These are phyloP conservation scores for Paragorgia papillata DNA, from an alignment of 92 coral and sea anemone genomes.

Conservation along the genomic window DNA sequence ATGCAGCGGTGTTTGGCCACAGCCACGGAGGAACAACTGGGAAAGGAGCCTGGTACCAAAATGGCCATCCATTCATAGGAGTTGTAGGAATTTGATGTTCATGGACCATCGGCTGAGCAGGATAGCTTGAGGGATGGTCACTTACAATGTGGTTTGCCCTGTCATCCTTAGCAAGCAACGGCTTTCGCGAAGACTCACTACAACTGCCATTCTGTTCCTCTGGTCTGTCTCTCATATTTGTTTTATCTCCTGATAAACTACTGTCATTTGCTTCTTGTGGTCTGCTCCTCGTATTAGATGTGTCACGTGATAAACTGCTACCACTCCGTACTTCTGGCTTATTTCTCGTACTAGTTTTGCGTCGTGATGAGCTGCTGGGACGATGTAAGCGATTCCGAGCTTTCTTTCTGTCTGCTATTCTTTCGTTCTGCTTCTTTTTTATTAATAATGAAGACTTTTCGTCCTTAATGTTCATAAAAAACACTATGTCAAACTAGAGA, in stretches of 20 bases:
- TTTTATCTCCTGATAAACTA: neutral
- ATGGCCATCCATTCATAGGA: constrained; percentile 24
- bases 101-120: neutral
- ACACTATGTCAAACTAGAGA: too few species aligned
- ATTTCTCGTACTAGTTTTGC: neutral
- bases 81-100: constrained; percentile 16
- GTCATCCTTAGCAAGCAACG: neutral
- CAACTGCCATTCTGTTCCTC: neutral
- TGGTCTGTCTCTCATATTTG: neutral
- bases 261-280: neutral
- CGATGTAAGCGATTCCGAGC: neutral
- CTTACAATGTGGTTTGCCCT: neutral
- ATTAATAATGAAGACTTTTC: neutral
- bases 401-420: neutral
- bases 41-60: constrained; percentile 33
- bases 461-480: neutral
- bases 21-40: constrained; percentile 24
- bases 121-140: neutral
- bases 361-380: neutral
- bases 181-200: neutral
- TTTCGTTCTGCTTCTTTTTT: neutral
- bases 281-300: neutral
- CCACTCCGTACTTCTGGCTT: neutral
- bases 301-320: neutral
- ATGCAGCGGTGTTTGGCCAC: constrained; percentile 24